These are phyloP conservation scores for Sebastes elongatus DNA, from an alignment of 2,797 vertebrate species.

Conservation along the genomic window DNA sequence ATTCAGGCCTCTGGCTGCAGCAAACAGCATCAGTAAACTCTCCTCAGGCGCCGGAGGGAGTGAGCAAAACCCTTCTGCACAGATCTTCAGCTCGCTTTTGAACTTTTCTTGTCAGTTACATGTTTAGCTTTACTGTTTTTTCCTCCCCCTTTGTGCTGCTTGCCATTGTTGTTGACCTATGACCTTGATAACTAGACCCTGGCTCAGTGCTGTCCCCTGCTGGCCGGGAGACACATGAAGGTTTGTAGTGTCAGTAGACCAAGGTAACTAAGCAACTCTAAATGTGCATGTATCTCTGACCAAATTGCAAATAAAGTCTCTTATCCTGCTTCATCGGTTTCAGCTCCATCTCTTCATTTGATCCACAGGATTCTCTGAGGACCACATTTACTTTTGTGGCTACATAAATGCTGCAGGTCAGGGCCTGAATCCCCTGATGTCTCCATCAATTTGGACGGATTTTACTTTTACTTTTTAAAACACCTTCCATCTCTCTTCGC, in stretches of 20 bases:
- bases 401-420: not conserved
- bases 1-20: constrained; percentile 31
- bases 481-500: not conserved
- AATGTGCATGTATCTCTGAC: not conserved
- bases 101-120: not conserved
- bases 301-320: not conserved
- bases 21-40: constrained; percentile 26
- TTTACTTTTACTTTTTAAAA: not conserved
- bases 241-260: not conserved
- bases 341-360: not conserved
- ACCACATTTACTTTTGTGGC: not conserved
- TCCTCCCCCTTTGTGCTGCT: not conserved
- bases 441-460: not conserved
- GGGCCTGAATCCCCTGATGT: not conserved
- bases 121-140: not conserved
- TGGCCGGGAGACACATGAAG: not conserved
- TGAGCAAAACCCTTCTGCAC: not conserved
- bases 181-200: not conserved
- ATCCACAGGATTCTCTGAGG: not conserved
- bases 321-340: not conserved
- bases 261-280: not conserved
- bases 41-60: not conserved
- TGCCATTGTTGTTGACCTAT: not conserved
- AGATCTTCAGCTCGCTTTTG: not conserved
- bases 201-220: constrained; percentile 9